Conservation (phyloP, 2,113 vertebrate species). For the Prietella phreatophila region DNA sequence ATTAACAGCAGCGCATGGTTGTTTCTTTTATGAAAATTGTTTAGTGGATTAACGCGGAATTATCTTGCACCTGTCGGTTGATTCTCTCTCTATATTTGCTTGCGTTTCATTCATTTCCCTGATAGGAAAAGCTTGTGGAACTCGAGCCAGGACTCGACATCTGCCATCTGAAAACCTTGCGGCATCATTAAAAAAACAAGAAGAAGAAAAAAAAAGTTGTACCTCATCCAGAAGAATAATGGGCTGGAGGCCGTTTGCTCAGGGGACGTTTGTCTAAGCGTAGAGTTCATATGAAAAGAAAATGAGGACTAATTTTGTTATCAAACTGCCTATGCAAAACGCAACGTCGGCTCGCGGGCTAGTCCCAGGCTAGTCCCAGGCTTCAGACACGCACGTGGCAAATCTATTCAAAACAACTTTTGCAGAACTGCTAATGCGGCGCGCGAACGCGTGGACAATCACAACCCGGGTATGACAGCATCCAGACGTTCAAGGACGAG, state of each 20-base stretch:
- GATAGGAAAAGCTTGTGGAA: background rate
- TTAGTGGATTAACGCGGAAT: background rate
- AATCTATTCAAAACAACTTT: slow-evolving; percentile 23
- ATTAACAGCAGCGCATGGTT: background rate
- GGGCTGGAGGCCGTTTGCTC: background rate
- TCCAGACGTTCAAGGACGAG: background rate
- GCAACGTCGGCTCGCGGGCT: background rate
- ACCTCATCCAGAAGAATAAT: background rate
- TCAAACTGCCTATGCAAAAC: slow-evolving; percentile 39
- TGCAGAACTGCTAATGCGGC: background rate
- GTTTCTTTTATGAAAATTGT: background rate
- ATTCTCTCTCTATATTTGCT: background rate
- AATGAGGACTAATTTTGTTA: slow-evolving; percentile 17
- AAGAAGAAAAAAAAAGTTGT: no score
- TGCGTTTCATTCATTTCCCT: background rate
- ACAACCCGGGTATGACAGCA: background rate
- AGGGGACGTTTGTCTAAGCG: background rate
- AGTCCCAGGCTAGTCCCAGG: background rate
- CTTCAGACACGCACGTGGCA: slow-evolving; percentile 13
- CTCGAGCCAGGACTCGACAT: background rate
- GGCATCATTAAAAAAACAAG: no score
- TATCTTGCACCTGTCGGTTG: background rate
- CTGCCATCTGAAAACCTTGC: background rate
- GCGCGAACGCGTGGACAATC: background rate
- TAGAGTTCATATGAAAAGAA: slow-evolving; percentile 38